Base-by-base conservation (phyloP, 2,888 invertebrate genomes). In the Stenotaenia linearis region DNA sequence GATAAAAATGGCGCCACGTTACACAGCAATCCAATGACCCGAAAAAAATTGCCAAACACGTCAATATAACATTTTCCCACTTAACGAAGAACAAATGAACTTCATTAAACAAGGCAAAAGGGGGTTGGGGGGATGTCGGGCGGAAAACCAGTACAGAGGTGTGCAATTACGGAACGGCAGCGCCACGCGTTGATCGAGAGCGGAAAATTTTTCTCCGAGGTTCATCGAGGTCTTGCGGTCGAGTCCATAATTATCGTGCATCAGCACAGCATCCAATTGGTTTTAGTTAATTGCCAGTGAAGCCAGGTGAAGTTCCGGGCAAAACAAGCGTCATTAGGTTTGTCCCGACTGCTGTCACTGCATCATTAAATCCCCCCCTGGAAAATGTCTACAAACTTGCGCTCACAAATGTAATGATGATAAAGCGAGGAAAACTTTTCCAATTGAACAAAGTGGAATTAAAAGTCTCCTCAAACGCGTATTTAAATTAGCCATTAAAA, bases 181-280 rank as follows among this genome's bases (percentile, higher is more conserved):
- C 69, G 69, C 28, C 23, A 28, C n/a, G 69, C 28, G 69, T 69
- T 69, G 69, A 69, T 69, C 69, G 69, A 69, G 25, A 69, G 69
- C 69, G 69, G 10, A 69, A 69, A 69, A 69, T 69, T 69, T 69
- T 69, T 69, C 69, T 28, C 69, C 69, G 69, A n/a, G 69, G 10
- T 69, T 28, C 69, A 69, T 69, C 69, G 69, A 69, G 69, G 69
- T 69, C 69, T 69, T 69, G 69, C 28, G 69, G 69, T 69, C 69
- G 69, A 69, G 69, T 69, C 69, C 69, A 69, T 69, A 69, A 69
- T 69, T 69, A 69, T 69, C 69, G 69, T 69, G 69, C 69, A 69
- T 69, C 69, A 69, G 69, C 69, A 69, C 69, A 69, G 69, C 69
- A 69, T 69, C 69, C 69, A 69, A 69, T 69, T 69, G 69, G 69